A percentile compares a stretch with the other conserved stretches of the same genome.
Conservation (phyloP, 1,140 invertebrate species). For the Apis dorsata region DNA sequence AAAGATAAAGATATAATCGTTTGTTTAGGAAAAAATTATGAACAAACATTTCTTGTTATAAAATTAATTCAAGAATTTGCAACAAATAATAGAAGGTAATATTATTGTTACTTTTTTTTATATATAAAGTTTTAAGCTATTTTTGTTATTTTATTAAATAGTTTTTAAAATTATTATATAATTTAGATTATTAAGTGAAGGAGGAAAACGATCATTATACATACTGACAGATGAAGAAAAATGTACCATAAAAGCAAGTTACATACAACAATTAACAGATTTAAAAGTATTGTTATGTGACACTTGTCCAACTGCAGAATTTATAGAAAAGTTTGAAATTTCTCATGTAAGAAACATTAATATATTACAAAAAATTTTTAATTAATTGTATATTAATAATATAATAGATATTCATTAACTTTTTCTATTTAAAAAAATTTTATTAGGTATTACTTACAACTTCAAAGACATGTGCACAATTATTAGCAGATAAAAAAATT, state of each 20-base stretch:
- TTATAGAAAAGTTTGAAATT: conserved; percentile 54
- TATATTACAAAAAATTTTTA: conserved; percentile 42
- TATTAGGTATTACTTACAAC: conserved; percentile 86
- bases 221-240: conserved; percentile 80
- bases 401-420: not conserved
- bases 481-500: conserved; percentile 81
- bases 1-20: conserved; percentile 91
- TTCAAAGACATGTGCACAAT: conserved; percentile 83
- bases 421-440: conserved; percentile 45
- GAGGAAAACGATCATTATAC: conserved; percentile 80
- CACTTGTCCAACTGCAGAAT: conserved; percentile 51
- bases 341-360: conserved; percentile 73
- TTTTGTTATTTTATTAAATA: not conserved
- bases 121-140: conserved; percentile 27
- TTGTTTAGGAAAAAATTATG: conserved; percentile 89
- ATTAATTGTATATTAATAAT: conserved; percentile 42
- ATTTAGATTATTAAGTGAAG: conserved; percentile 70
- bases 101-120: conserved; percentile 41
- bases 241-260: conserved; percentile 82
- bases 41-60: conserved; percentile 93
- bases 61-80: conserved; percentile 91
- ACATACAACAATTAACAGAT: conserved; percentile 78
- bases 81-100: conserved; percentile 79
- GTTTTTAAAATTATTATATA: conserved; percentile 58
- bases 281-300: conserved; percentile 71